These are phyloP conservation scores for Pseudorhombus dupliciocellatus DNA, from an alignment of 2,113 vertebrate genomes.

Conservation along the genomic window DNA sequence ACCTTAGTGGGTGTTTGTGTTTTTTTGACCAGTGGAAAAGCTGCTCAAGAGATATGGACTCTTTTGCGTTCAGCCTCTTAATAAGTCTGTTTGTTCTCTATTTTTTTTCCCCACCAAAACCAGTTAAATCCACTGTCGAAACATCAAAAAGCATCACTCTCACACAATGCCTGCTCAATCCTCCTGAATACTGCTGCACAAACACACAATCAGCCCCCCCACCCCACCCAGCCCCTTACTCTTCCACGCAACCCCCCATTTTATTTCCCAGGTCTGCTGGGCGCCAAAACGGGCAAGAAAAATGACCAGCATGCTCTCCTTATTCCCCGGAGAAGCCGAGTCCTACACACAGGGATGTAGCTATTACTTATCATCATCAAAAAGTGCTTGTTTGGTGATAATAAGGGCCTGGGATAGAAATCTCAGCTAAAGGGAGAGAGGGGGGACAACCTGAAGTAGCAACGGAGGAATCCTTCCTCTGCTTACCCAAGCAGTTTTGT, in stretches of 20 bases:
- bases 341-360: slow-evolving; percentile 74
- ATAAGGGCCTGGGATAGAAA: slow-evolving; percentile 78
- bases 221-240: not conserved
- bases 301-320: slow-evolving; percentile 67
- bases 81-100: slow-evolving; percentile 18
- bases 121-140: slow-evolving; percentile 12
- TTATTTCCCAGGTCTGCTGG: slow-evolving; percentile 56
- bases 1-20: not conserved
- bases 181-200: slow-evolving; percentile 51
- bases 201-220: slow-evolving; percentile 39
- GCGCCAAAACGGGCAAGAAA: slow-evolving; percentile 75
- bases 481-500: slow-evolving; percentile 72
- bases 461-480: slow-evolving; percentile 73
- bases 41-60: not conserved
- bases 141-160: slow-evolving; percentile 42
- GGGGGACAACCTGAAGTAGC: slow-evolving; percentile 76
- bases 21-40: not conserved
- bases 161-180: slow-evolving; percentile 27
- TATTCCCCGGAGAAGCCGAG: slow-evolving; percentile 71
- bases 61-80: slow-evolving; percentile 12
- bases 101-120: not conserved
- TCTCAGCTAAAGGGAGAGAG: slow-evolving; percentile 73
- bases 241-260: slow-evolving; percentile 43
- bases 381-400: slow-evolving; percentile 82
- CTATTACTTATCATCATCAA: slow-evolving; percentile 83